Base-by-base conservation (phyloP, 2,888 invertebrate genomes). In the Cheilosia impressa region DNA sequence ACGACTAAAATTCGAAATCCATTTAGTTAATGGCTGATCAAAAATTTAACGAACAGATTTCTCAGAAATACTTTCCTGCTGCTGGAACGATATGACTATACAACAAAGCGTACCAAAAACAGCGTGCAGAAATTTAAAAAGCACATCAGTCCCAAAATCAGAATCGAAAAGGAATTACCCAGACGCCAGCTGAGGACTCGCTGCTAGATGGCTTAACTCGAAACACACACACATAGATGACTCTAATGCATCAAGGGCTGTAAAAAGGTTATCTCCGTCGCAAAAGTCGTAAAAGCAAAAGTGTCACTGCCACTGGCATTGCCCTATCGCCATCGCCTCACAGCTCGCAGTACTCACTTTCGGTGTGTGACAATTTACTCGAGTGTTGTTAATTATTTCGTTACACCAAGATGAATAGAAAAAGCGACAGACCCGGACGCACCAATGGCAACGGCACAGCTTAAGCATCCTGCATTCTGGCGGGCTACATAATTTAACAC, bases 401-500 rank as follows among this genome's bases (percentile, higher is more conserved):
- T 85, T 81, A 79, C 66, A 81, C 72, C 71, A 77, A 85, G 72
- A 68, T 60, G 81, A 72, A 85, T 77, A 57, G 53, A 68, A 58
- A 47, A 34, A 66, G 50, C 52, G 45, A 45, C 55, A 57, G 50
- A 57, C 55, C 38, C 55, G 65, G 79, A 78, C 66, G 58, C 65
- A 65, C 27, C 38, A n/a, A 63, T 27, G 24, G 45, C 68, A 47
- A 17, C 24, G 10, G 60, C 47, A 41, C 57, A n/a, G 55, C 27
- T n/a, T 9, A 2, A 60, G 45, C 60, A 53, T 75, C 53, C 62
- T 71, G 81, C 76, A 85, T 71, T 62, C 60, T 77, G 71, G 71
- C 71, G 81, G 52, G 88, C 89, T 90, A 90, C 89, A 91, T 91
- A 90, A 91, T 90, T 91, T 89, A 91, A 88, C 88, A 89, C 89